Evolutionary conservation across 2,797 vertebrate genomes (phyloP), one percentile per base, ranked within the genome.

Genomic region (Sphenopsis melanotis): DNA sequence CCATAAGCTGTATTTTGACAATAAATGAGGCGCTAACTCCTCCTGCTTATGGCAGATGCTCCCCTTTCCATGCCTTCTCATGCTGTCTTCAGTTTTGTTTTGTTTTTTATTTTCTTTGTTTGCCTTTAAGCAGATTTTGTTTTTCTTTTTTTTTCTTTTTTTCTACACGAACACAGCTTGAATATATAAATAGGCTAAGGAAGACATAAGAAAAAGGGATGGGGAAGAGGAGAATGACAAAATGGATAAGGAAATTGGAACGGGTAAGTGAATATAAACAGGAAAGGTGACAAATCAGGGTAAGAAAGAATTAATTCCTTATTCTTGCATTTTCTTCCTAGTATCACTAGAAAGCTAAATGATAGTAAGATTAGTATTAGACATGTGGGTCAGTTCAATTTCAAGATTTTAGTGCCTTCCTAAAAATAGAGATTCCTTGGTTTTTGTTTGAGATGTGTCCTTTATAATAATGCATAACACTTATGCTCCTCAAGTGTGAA

Each of bases 1-100:
- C 78, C 78, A 80, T 92, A 96, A 93, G 50, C 15, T 95, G 18
- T 50, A 21, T 88, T 93, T 77, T 93, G 59, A 93, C 61, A 95
- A 74, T 52, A 85, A 71, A 89, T 21, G n/a, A 89, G 57, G 8
- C 17, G 65, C 10, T 91, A 82, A 75, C 11, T 89, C 55, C 44
- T 71, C 34, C 46, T 92, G 23, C 19, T 70, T 80, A 42, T 20
- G 72, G 39, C 50, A 93, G 59, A 60, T 87, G 74, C 7, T 87
- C 27, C 15, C 68, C 14, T 75, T 70, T 46, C 26, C 34, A 12
- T 32, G 39, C 10, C 32, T 93, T 68, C 34, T 80, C 1, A 1
- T 53, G 26, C 15, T 66, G 8, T 66, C 27, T 82, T 66, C 52
- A 61, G 47, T 15, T 36, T 83, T 75, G 2, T 20, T 87, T 52